phyloP scores from a whole-genome alignment of 2,113 vertebrate genomes.

The Cottus gobio region DNA sequence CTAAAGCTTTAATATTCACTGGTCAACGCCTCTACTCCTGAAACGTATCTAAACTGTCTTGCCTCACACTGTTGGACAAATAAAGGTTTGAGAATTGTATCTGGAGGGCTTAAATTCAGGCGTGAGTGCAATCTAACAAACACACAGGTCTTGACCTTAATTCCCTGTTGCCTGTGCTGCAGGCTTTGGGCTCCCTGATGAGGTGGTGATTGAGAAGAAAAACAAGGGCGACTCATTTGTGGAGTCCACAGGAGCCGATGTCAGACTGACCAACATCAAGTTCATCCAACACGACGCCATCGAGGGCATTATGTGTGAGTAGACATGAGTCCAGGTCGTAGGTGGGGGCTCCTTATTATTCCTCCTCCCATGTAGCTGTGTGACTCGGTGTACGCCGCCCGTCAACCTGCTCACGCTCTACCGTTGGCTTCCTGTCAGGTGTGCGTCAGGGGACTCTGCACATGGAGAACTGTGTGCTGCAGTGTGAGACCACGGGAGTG shows the following conservation, averaged over 20 bases:
- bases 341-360: too few species aligned
- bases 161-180: slow-evolving; percentile 10
- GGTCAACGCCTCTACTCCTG: too few species aligned
- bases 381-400: too few species aligned
- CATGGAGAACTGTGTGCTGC: slow-evolving; percentile 94
- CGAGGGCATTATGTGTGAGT: slow-evolving; percentile 97
- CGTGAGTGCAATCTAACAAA: too few species aligned
- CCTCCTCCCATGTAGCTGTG: too few species aligned
- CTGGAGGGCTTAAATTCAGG: background rate
- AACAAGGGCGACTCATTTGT: slow-evolving; percentile 92
- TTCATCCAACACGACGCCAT: slow-evolving; percentile 93
- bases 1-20: too few species aligned
- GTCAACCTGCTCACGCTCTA: background rate
- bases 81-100: background rate
- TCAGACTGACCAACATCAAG: slow-evolving; percentile 91
- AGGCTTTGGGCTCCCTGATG: slow-evolving; percentile 95
- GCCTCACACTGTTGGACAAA: too few species aligned
- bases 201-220: slow-evolving; percentile 93
- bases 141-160: background rate
- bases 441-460: slow-evolving; percentile 89
- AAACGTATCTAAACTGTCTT: too few species aligned
- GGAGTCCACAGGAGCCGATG: slow-evolving; percentile 86
- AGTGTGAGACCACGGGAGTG: slow-evolving; percentile 94
- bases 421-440: slow-evolving; percentile 75
- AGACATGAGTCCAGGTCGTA: background rate